Evolutionary conservation across 1,140 invertebrate genomes (phyloP).

Genomic region (Achatina immaculata): DNA sequence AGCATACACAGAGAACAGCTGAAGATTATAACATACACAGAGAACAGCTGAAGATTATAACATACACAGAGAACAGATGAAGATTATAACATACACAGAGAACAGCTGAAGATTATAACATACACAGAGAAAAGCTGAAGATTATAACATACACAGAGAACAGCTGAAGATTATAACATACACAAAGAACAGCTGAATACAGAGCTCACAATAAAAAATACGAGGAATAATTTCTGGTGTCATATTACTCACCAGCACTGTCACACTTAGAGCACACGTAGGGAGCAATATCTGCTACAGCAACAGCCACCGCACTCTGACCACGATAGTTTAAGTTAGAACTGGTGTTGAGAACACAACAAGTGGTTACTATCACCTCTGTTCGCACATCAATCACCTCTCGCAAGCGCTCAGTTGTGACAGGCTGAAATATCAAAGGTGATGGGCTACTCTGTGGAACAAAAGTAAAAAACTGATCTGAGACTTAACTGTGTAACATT

Average conservation of each 20-base stretch:
- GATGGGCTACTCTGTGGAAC: background rate
- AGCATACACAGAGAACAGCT: no score
- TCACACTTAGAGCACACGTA: slow-evolving; percentile 34
- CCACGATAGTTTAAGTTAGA: slow-evolving; percentile 1
- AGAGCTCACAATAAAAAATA: background rate
- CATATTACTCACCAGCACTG: slow-evolving; percentile 26
- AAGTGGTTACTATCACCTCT: slow-evolving; percentile 54
- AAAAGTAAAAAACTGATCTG: no score
- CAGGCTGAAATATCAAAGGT: background rate
- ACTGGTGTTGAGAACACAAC: slow-evolving; percentile 38
- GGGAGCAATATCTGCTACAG: slow-evolving; percentile 42
- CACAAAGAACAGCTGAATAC: background rate
- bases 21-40: no score
- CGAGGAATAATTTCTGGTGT: background rate
- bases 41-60: no score
- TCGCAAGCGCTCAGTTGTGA: background rate
- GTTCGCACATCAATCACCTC: background rate
- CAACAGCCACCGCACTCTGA: slow-evolving; percentile 32
- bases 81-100: no score
- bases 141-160: no score
- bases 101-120: no score
- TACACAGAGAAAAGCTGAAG: no score
- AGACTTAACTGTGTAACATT: no score
- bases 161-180: no score
- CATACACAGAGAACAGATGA: no score